Evolutionary conservation across 2,888 invertebrate genomes (phyloP).

Genomic region (Craniophora ligustri): DNA sequence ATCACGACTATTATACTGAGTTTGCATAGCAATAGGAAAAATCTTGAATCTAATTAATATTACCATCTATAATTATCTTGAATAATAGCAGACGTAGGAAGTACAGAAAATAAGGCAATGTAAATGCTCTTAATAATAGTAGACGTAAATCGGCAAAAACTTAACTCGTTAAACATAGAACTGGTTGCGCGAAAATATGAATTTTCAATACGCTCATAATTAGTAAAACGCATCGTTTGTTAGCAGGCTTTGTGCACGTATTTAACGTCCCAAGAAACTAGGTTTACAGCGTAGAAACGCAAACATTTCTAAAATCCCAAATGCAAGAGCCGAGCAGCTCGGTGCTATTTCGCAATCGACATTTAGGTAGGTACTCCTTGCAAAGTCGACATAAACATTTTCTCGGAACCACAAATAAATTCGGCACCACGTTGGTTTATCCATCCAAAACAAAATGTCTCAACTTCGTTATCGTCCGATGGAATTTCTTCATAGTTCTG

Average conservation of each 20-base stretch:
- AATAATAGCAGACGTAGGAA: conserved; percentile 40
- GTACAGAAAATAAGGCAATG: conserved; percentile 35
- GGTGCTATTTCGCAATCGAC: conserved; percentile 77
- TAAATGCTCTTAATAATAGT: conserved; percentile 25
- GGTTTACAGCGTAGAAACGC: conserved; percentile 83
- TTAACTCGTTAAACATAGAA: conserved; percentile 4
- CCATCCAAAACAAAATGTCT: conserved; percentile 58
- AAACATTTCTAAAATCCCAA: conserved; percentile 83
- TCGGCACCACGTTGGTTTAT: conserved; percentile 56
- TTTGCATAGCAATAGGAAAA: conserved; percentile 59
- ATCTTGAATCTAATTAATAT: conserved; percentile 53
- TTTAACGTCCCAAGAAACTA: conserved; percentile 71
- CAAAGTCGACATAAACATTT: conserved; percentile 75
- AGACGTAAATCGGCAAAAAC: conserved; percentile 22
- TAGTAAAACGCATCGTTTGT: conserved; percentile 48
- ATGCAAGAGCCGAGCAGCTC: conserved; percentile 68
- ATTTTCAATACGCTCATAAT: conserved; percentile 46
- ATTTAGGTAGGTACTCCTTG: conserved; percentile 77
- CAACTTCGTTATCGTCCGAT: conserved; percentile 68
- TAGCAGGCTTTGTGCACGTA: conserved; percentile 53
- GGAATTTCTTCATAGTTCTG: conserved; percentile 79
- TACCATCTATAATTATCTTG: conserved; percentile 43
- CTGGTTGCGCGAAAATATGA: conserved; percentile 37
- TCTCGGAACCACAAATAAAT: conserved; percentile 76
- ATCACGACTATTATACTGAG: conserved; percentile 53